These are phyloP conservation scores for Podotricha telesiphe DNA, from an alignment of 2,888 invertebrate species.

Conservation along the genomic window DNA sequence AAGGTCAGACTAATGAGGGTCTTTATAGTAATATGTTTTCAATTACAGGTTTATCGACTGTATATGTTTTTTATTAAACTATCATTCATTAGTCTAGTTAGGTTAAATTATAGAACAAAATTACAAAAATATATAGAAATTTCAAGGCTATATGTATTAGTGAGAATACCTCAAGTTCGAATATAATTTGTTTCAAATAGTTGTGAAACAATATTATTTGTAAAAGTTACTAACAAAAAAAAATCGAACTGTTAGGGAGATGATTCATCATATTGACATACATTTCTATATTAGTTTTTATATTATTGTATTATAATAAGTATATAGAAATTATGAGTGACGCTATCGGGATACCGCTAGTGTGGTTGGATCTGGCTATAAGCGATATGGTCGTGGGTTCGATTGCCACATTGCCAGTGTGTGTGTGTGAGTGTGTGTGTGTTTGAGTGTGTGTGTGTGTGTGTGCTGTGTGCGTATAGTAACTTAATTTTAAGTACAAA, in stretches of 20 bases:
- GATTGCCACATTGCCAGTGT: too few relatives aligned
- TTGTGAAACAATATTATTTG: background rate
- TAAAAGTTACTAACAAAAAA: background rate
- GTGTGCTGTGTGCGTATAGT: too few relatives aligned
- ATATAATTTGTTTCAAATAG: background rate
- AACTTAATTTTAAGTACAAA: too few relatives aligned
- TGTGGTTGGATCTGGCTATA: too few relatives aligned
- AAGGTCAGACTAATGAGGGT: constrained; percentile 6
- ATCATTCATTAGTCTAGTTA: background rate
- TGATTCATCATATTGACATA: constrained; percentile 5
- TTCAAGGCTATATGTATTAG: background rate
- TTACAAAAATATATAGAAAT: background rate
- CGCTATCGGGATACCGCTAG: too few relatives aligned
- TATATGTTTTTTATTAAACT: constrained; percentile 7
- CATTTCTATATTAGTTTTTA: background rate
- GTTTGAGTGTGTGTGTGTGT: too few relatives aligned
- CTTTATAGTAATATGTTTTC: background rate
- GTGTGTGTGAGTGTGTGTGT: too few relatives aligned
- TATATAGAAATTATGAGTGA: background rate
- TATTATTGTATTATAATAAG: background rate
- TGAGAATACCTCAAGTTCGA: background rate
- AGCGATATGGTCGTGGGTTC: too few relatives aligned
- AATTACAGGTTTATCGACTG: background rate
- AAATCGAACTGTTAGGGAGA: background rate
- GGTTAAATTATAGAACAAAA: background rate